Conservation (phyloP, 2,888 invertebrate species). For the Tenthredo livida region DNA sequence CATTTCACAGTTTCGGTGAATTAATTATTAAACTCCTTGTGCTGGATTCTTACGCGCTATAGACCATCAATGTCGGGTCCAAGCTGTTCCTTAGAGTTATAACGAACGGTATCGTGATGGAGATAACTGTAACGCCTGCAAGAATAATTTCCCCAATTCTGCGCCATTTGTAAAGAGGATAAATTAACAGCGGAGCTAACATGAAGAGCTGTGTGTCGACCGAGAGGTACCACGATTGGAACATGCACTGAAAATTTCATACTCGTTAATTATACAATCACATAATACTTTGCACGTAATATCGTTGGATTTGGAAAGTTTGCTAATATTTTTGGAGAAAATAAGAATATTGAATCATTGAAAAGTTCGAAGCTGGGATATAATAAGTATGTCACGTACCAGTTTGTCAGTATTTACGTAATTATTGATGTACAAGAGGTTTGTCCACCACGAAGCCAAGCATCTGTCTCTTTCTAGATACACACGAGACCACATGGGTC, state of each 20-base stretch:
- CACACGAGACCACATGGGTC: slow-evolving; percentile 87
- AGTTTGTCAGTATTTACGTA: slow-evolving; percentile 84
- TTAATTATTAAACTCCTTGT: slow-evolving; percentile 6
- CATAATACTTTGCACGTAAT: slow-evolving; percentile 2
- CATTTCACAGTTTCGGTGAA: not conserved
- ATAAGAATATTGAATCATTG: not conserved
- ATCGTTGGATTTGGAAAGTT: slow-evolving; percentile 28
- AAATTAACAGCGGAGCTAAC: slow-evolving; percentile 84
- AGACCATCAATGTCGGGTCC: slow-evolving; percentile 86
- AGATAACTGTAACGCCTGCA: slow-evolving; percentile 78
- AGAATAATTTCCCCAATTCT: slow-evolving; percentile 81
- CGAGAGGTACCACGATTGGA: slow-evolving; percentile 86
- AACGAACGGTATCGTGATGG: slow-evolving; percentile 80
- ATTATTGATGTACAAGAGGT: slow-evolving; percentile 87
- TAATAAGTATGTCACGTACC: slow-evolving; percentile 75
- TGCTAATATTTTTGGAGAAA: slow-evolving; percentile 54
- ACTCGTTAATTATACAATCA: not conserved
- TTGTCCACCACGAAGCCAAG: slow-evolving; percentile 86
- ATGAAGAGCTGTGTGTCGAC: slow-evolving; percentile 85
- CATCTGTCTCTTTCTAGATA: slow-evolving; percentile 81
- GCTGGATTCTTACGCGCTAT: slow-evolving; percentile 82
- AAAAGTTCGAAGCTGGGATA: not conserved
- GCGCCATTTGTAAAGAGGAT: slow-evolving; percentile 84
- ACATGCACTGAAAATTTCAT: slow-evolving; percentile 83
- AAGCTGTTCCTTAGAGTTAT: slow-evolving; percentile 82